Evolutionary conservation across 2,888 invertebrate genomes (phyloP).

Genomic region (Ormyrus rosae): DNA sequence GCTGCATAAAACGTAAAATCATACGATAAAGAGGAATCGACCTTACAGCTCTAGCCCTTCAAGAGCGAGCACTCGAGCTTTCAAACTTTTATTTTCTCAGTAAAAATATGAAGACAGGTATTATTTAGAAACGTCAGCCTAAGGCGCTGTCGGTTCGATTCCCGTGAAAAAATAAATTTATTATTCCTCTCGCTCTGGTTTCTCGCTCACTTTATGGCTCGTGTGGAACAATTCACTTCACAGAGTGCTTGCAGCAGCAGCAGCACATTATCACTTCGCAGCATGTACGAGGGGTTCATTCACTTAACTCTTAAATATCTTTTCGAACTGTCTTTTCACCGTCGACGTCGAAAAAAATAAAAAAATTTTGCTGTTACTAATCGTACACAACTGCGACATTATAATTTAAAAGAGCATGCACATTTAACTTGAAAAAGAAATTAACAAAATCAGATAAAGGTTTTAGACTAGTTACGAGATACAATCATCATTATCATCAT

Average conservation of each 20-base stretch:
- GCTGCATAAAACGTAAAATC: conserved; percentile 44
- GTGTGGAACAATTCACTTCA: conserved; percentile 60
- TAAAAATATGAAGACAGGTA: conserved; percentile 32
- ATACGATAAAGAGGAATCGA: conserved; percentile 48
- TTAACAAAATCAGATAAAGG: conserved; percentile 33
- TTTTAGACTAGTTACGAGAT: conserved; percentile 53
- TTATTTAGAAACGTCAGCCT: not conserved
- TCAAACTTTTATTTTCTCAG: conserved; percentile 1
- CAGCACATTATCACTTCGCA: conserved; percentile 54
- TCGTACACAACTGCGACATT: conserved; percentile 47
- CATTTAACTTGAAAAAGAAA: conserved; percentile 23
- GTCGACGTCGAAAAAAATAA: conserved; percentile 24
- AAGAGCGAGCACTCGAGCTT: conserved; percentile 30
- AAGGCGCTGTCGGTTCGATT: conserved; percentile 36
- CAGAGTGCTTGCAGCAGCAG: conserved; percentile 44
- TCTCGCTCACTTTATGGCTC: conserved; percentile 53
- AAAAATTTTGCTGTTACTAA: conserved; percentile 20
- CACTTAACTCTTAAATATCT: conserved; percentile 27
- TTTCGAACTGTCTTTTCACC: conserved; percentile 36
- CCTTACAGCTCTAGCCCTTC: conserved; percentile 27
- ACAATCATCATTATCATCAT: not conserved
- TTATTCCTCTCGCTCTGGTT: conserved; percentile 41
- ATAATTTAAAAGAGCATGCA: conserved; percentile 44
- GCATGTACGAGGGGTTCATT: conserved; percentile 43
- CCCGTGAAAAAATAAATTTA: conserved; percentile 48